Conservation (phyloP, 2,113 vertebrate species). For the Reinhardtius hippoglossoides region DNA sequence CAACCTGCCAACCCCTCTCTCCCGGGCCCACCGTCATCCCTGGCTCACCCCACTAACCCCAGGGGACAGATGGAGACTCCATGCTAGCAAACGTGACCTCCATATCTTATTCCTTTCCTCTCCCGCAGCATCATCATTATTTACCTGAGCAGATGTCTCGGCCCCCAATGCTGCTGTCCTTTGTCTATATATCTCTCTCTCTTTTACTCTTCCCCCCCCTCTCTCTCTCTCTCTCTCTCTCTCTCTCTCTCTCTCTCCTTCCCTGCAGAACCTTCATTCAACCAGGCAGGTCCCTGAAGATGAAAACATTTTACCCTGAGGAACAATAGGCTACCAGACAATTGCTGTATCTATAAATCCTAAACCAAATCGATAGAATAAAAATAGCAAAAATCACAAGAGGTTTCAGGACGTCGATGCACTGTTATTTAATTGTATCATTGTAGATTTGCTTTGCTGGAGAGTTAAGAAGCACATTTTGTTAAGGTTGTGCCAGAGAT, state of each 20-base stretch:
- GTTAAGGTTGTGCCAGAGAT: conserved; percentile 3
- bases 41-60: conserved; percentile 56
- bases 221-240: neutral
- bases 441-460: neutral
- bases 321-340: conserved; percentile 15
- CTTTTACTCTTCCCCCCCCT: neutral
- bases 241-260: neutral
- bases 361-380: conserved; percentile 17
- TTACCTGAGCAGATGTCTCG: conserved; percentile 65
- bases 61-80: conserved; percentile 63
- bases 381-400: conserved; percentile 12
- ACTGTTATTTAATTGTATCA: conserved; percentile 21
- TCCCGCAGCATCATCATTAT: conserved; percentile 61
- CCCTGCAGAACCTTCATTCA: conserved; percentile 26
- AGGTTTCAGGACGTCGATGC: conserved; percentile 3
- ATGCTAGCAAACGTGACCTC: conserved; percentile 55
- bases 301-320: conserved; percentile 19
- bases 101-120: conserved; percentile 53
- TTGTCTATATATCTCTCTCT: neutral
- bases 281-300: conserved; percentile 19
- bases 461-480: neutral
- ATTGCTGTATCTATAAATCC: conserved; percentile 20
- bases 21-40: conserved; percentile 27
- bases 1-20: conserved; percentile 10
- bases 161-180: conserved; percentile 32